Evolutionary conservation across 1,140 invertebrate genomes (phyloP).

Genomic region (roundworm (Caenorhabditis elegans)): WBcel235 BX284606.5:866001-866500

Average conservation of each 20-base stretch:
- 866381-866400: too few relatives aligned
- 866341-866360: not conserved
- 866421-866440: too few relatives aligned
- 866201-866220: not conserved
- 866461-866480: too few relatives aligned
- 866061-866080: too few relatives aligned
- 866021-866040: too few relatives aligned
- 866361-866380: not conserved
- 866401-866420: too few relatives aligned
- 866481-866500: too few relatives aligned
- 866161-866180: not conserved
- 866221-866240: not conserved
- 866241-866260: not conserved
- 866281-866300: not conserved
- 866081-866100: too few relatives aligned
- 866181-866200: not conserved
- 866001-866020: too few relatives aligned
- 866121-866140: slow-evolving; percentile 3
- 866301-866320: not conserved
- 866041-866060: too few relatives aligned
- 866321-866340: not conserved
- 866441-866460: too few relatives aligned
- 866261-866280: not conserved
- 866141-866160: not conserved
- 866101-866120: too few relatives aligned